phyloP scores from a whole-genome alignment of 1,140 invertebrate genomes.

The Microplitis mediator region DNA sequence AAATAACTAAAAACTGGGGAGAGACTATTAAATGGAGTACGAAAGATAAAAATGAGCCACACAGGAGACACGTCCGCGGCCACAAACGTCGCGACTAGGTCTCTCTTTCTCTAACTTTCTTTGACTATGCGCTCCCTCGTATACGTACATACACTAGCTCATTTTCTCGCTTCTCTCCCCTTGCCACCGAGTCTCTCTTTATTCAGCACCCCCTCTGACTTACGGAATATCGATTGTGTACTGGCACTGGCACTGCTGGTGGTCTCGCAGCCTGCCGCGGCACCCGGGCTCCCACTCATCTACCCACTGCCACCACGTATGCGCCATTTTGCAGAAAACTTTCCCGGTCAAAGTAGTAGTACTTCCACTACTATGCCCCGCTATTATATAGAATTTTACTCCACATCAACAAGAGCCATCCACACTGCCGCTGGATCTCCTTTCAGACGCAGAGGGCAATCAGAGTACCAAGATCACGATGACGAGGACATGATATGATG shows the following conservation, averaged over 20 bases:
- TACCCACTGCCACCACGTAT: constrained; percentile 14
- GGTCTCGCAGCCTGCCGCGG: not conserved
- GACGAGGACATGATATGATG: not conserved
- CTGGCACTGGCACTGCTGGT: constrained; percentile 8
- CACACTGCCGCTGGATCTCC: too few relatives aligned
- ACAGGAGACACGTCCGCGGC: not conserved
- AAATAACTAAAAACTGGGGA: too few relatives aligned
- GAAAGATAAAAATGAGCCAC: not conserved
- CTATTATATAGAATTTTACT: too few relatives aligned
- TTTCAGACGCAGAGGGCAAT: too few relatives aligned
- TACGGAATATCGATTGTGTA: constrained; percentile 27
- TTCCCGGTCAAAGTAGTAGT: not conserved
- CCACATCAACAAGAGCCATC: too few relatives aligned
- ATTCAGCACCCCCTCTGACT: constrained; percentile 2
- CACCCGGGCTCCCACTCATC: constrained; percentile 12
- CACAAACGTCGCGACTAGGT: constrained; percentile 9
- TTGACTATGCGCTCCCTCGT: not conserved
- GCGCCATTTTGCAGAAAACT: constrained; percentile 25
- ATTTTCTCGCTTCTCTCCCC: constrained; percentile 13
- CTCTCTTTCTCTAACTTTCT: constrained; percentile 24
- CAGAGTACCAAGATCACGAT: not conserved
- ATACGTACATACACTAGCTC: not conserved
- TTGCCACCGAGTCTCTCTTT: not conserved
- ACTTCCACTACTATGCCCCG: too few relatives aligned
- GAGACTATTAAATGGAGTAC: not conserved